Percentiles rank a stretch among this genome's conserved stretches.
phyloP scores from a whole-genome alignment of 2,113 vertebrate species.

The Reinhardtius hippoglossoides region DNA sequence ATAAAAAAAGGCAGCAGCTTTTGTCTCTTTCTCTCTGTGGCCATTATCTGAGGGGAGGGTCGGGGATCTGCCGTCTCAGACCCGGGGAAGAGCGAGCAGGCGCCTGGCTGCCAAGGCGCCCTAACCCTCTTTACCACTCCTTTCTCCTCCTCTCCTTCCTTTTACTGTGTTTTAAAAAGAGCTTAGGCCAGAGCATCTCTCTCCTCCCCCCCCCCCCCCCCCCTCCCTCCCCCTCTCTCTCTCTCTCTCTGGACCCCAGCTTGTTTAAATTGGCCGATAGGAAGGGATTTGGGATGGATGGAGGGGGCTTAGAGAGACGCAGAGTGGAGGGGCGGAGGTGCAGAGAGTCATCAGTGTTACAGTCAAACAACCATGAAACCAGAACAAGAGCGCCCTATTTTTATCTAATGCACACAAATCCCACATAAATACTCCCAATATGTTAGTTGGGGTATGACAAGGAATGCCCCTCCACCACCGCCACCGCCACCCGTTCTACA shows the following conservation, averaged over 20 bases:
- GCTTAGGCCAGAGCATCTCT: conserved; percentile 82
- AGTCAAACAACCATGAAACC: conserved; percentile 85
- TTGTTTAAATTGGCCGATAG: conserved; percentile 85
- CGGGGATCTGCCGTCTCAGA: conserved; percentile 83
- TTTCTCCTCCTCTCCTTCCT: conserved; percentile 42
- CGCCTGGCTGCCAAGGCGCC: conserved; percentile 86
- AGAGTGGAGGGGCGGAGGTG: conserved; percentile 63
- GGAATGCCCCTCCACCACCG: conserved; percentile 40
- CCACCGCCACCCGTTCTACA: conserved; percentile 3
- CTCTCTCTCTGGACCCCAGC: conserved; percentile 79
- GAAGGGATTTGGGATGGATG: conserved; percentile 86
- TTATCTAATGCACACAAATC: conserved; percentile 87
- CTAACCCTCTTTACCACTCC: conserved; percentile 78
- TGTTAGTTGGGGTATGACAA: conserved; percentile 75
- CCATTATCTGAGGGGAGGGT: conserved; percentile 82
- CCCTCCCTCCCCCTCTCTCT: neutral
- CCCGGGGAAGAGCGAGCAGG: conserved; percentile 70
- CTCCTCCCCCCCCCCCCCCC: conserved; percentile 2
- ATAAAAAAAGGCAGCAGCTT: conserved; percentile 69
- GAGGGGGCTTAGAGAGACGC: conserved; percentile 82
- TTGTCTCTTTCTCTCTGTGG: conserved; percentile 78
- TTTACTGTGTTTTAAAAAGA: conserved; percentile 85
- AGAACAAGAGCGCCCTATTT: conserved; percentile 83
- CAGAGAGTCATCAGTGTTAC: conserved; percentile 83
- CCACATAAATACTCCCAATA: conserved; percentile 85